phyloP scores from a whole-genome alignment of 1,140 invertebrate genomes.

The Aricia agestis region DNA sequence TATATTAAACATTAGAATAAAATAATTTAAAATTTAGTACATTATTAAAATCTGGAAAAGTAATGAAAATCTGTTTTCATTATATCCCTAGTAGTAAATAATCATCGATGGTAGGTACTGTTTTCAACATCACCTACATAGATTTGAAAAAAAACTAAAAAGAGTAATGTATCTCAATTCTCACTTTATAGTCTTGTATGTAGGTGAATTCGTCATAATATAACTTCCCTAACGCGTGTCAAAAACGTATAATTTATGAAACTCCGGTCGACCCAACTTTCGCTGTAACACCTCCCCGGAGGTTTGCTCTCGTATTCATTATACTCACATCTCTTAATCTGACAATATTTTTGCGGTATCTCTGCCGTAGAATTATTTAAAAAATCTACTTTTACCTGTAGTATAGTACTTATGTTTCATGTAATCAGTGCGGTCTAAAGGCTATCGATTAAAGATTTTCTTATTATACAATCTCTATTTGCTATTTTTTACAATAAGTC shows the following conservation, averaged over 20 bases:
- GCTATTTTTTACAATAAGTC: no score
- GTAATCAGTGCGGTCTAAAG: no score
- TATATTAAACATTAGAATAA: no score
- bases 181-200: neutral
- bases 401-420: no score
- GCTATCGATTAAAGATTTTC: no score
- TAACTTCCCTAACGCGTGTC: conserved; percentile 6
- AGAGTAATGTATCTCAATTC: neutral
- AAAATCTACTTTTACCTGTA: no score
- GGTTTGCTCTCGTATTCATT: conserved; percentile 28
- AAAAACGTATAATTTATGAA: conserved; percentile 28
- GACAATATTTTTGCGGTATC: conserved; percentile 13
- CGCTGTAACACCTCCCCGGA: conserved; percentile 21
- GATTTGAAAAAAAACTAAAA: neutral
- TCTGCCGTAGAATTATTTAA: neutral
- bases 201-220: neutral
- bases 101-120: no score
- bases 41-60: no score
- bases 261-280: conserved; percentile 19
- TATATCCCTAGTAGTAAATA: no score
- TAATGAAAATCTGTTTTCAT: no score
- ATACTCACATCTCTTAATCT: conserved; percentile 24
- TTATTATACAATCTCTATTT: no score
- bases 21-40: no score
- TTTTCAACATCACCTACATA: neutral